phyloP scores from a whole-genome alignment of 37 sponge, comb jelly and placozoan species.

The Mnemiopsis leidyi region DNA sequence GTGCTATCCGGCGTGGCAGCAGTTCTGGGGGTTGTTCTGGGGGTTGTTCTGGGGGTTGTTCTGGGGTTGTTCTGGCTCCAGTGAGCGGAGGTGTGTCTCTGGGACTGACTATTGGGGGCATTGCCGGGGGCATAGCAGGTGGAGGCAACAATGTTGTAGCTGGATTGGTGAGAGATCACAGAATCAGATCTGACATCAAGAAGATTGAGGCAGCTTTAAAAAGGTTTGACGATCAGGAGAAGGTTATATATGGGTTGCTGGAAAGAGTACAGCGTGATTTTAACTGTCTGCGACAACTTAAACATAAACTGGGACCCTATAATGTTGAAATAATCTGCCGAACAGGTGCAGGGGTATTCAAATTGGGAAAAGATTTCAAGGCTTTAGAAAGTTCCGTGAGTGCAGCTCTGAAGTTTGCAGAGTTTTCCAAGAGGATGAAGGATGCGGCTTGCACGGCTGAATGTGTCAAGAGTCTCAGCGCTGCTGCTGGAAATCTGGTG shows the following conservation, averaged over 20 bases:
- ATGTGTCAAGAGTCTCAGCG: too few relatives aligned
- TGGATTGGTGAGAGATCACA: neutral
- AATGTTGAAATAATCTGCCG: too few relatives aligned
- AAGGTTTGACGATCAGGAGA: neutral
- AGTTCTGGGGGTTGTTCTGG: neutral
- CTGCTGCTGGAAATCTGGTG: neutral
- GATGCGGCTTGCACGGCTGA: too few relatives aligned
- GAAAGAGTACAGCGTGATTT: neutral
- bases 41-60: too few relatives aligned
- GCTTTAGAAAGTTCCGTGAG: neutral
- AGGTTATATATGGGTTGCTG: neutral
- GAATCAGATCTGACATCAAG: neutral
- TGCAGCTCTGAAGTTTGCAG: neutral
- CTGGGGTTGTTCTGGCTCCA: neutral
- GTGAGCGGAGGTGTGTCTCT: neutral
- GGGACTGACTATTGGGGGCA: neutral
- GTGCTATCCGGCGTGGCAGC: neutral
- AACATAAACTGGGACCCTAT: too few relatives aligned
- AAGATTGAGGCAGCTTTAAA: neutral
- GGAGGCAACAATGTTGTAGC: neutral
- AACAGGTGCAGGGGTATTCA: neutral
- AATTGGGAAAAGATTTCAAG: neutral
- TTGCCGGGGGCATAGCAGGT: neutral
- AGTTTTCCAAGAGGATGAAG: too few relatives aligned
- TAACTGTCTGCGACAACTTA: too few relatives aligned